phyloP scores from a whole-genome alignment of 2,888 invertebrate species.

The Nephrotoma guestfalica region DNA sequence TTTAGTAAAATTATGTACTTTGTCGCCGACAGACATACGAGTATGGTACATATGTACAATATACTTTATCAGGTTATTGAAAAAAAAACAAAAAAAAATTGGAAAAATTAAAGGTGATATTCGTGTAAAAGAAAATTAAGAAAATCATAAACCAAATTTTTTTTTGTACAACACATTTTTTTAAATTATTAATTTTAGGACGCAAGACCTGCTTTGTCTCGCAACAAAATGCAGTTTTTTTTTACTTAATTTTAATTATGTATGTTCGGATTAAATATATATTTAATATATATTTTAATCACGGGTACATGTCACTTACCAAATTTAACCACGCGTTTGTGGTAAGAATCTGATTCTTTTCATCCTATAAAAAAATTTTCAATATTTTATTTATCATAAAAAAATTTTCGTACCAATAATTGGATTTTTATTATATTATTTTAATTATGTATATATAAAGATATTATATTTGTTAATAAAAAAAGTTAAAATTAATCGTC shows the following conservation, averaged over 20 bases:
- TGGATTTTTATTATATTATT: slow-evolving; percentile 4
- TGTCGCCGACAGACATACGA: neutral
- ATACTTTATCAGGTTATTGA: neutral
- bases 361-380: slow-evolving; percentile 62
- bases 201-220: neutral
- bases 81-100: neutral
- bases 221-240: slow-evolving; percentile 7
- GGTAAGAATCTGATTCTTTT: slow-evolving; percentile 97
- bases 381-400: slow-evolving; percentile 17
- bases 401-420: neutral
- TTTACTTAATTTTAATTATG: slow-evolving; percentile 9
- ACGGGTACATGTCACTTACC: slow-evolving; percentile 64
- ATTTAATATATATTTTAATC: slow-evolving; percentile 2
- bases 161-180: slow-evolving; percentile 2
- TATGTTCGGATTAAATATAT: slow-evolving; percentile 8
- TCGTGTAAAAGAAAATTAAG: neutral
- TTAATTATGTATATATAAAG: slow-evolving; percentile 5
- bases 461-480: neutral
- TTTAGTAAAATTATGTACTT: neutral
- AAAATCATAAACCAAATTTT: neutral
- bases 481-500: neutral
- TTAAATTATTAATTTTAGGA: neutral
- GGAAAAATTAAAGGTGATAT: neutral
- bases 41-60: neutral
- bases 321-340: slow-evolving; percentile 97